Evolutionary conservation across 2,797 vertebrate species (phyloP).

Genomic region (Pteropus rufus): DNA sequence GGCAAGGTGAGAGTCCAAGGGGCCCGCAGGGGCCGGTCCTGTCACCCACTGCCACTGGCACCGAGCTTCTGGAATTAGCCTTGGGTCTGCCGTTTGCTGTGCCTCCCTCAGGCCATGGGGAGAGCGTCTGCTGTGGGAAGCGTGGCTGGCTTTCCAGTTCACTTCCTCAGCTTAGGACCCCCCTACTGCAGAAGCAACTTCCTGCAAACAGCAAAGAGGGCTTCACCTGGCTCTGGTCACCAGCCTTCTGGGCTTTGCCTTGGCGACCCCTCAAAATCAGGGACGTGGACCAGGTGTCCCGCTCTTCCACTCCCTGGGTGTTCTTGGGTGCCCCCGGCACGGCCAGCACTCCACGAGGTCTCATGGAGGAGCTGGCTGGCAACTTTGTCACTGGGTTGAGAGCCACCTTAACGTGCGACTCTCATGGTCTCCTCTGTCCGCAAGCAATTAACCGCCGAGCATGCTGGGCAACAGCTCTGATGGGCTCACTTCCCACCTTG

Average conservation of each 20-base stretch:
- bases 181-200: accelerated
- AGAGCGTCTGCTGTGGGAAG: not conserved
- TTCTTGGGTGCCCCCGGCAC: too few relatives aligned
- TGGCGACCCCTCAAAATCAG: not conserved
- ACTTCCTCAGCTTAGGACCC: not conserved
- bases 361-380: not conserved
- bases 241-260: not conserved
- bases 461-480: not conserved
- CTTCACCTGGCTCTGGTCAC: not conserved
- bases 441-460: not conserved
- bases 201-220: not conserved
- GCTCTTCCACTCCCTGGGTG: not conserved
- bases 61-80: not conserved
- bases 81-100: not conserved
- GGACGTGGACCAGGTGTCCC: not conserved
- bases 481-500: not conserved
- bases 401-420: not conserved
- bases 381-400: accelerated
- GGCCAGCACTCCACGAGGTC: not conserved
- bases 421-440: not conserved
- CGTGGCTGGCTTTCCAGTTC: accelerated
- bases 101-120: accelerated
- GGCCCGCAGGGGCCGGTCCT: not conserved
- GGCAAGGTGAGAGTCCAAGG: accelerated
- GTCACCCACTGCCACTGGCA: not conserved